Conservation (phyloP, 2,113 vertebrate genomes). For the Coptodon bakossiorum region DNA sequence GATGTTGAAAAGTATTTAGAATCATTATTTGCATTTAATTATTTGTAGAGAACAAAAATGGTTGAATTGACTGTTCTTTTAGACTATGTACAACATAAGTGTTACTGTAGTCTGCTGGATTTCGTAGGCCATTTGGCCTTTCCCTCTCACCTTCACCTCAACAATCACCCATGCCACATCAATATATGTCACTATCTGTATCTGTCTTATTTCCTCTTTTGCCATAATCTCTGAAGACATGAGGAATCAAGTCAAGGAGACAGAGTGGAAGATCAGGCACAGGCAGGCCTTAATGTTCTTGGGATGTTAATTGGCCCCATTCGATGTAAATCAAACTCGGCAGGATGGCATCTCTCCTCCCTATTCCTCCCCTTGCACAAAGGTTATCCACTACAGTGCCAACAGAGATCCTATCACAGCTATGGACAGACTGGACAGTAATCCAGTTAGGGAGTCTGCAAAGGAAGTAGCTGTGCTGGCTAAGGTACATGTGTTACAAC, state of each 20-base stretch:
- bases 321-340: slow-evolving; percentile 47
- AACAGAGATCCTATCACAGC: slow-evolving; percentile 28
- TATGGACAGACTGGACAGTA: slow-evolving; percentile 1
- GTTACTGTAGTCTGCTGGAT: not conserved
- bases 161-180: not conserved
- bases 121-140: not conserved
- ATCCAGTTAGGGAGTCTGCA: slow-evolving; percentile 8
- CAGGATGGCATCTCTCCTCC: slow-evolving; percentile 20
- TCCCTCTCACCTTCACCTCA: not conserved
- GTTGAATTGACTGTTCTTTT: not conserved
- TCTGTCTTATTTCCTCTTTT: not conserved
- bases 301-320: slow-evolving; percentile 44
- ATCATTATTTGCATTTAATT: not conserved
- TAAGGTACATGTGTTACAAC: not conserved
- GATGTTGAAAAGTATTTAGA: not conserved
- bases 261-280: not conserved
- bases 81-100: not conserved
- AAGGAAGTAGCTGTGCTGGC: not conserved
- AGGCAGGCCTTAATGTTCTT: slow-evolving; percentile 23
- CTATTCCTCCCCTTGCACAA: not conserved
- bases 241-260: slow-evolving; percentile 7
- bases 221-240: not conserved
- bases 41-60: not conserved
- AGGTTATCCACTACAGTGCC: slow-evolving; percentile 30
- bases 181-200: not conserved